phyloP scores from a whole-genome alignment of 2,797 vertebrate genomes.

The Epinephelus coioides region DNA sequence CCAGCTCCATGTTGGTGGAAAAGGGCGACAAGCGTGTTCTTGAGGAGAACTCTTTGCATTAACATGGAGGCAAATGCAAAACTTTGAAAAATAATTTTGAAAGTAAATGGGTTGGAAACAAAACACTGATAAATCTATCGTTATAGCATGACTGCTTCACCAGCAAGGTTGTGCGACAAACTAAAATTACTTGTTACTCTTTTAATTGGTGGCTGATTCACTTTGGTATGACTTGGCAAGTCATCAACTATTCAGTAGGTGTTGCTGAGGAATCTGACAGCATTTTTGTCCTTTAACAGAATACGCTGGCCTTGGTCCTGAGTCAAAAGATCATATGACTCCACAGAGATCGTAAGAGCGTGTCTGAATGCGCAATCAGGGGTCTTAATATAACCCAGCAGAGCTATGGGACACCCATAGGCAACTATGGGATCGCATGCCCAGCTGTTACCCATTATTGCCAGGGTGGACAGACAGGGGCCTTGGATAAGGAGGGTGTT shows the following conservation, averaged over 20 bases:
- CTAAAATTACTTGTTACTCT: background rate
- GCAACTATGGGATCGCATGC: slow-evolving; percentile 67
- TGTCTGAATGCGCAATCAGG: slow-evolving; percentile 65
- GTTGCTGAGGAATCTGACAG: slow-evolving; percentile 9
- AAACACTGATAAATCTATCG: background rate
- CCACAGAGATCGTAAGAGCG: slow-evolving; percentile 52
- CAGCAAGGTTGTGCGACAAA: background rate
- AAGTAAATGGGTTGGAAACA: background rate
- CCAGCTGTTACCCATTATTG: slow-evolving; percentile 87
- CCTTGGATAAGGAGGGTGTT: slow-evolving; percentile 73
- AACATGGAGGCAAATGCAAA: background rate
- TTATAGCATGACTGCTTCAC: background rate
- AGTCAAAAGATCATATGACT: slow-evolving; percentile 62
- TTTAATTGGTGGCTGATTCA: background rate
- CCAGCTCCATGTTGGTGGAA: no score
- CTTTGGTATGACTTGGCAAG: background rate
- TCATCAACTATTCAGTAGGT: slow-evolving; percentile 24
- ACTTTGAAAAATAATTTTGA: background rate
- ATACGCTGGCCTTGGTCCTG: slow-evolving; percentile 39
- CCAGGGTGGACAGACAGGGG: slow-evolving; percentile 63
- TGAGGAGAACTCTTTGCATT: background rate
- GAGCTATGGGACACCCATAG: slow-evolving; percentile 49
- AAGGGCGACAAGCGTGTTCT: no score
- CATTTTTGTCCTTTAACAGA: slow-evolving; percentile 30
- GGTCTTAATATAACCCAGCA: slow-evolving; percentile 79